phyloP scores from a whole-genome alignment of 2,113 vertebrate species.

The Microtus richardsoni region DNA sequence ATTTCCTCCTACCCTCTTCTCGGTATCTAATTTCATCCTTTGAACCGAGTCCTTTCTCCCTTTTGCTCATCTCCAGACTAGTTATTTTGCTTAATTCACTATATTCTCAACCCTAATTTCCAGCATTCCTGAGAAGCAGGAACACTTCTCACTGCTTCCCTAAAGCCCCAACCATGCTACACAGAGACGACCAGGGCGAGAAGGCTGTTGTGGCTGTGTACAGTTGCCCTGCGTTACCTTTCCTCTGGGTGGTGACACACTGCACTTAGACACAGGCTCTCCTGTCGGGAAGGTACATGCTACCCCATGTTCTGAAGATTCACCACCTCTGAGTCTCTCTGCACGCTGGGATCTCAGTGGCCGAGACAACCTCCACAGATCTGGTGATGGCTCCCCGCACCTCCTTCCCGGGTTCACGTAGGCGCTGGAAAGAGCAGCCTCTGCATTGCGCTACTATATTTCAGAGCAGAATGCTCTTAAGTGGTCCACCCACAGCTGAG shows the following conservation, averaged over 20 bases:
- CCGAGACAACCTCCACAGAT: not conserved
- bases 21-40: not conserved
- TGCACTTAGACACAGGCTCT: not conserved
- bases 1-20: not conserved
- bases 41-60: not conserved
- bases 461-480: not conserved
- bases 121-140: not conserved
- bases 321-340: not conserved
- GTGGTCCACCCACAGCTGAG: not conserved
- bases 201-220: not conserved
- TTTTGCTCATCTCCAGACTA: not conserved
- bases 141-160: not conserved
- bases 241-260: not conserved
- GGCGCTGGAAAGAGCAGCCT: not conserved
- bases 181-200: not conserved
- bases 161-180: not conserved
- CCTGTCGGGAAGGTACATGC: not conserved
- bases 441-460: not conserved
- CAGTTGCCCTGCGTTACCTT: not conserved
- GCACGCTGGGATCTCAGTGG: not conserved
- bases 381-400: not conserved
- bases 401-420: not conserved
- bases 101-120: not conserved
- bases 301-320: not conserved
- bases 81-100: conserved; percentile 7